A percentile compares a stretch with the other conserved stretches of the same genome.
Conservation (phyloP, 2,888 invertebrate genomes). For the Drosophila greeni region DNA sequence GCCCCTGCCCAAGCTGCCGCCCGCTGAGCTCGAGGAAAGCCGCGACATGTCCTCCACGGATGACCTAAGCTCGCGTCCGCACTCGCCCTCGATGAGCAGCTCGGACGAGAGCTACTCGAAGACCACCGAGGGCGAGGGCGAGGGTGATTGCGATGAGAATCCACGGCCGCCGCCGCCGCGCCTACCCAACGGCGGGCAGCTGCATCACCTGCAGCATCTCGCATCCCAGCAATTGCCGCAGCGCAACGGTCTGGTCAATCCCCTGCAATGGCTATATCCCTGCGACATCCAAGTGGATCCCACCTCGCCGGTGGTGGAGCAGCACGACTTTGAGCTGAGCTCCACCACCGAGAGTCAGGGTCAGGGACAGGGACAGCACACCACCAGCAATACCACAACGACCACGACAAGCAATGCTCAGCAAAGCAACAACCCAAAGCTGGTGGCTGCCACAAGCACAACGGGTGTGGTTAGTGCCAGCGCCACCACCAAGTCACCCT, state of each 20-base stretch:
- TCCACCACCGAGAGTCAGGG: constrained; percentile 80
- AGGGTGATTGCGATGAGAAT: constrained; percentile 77
- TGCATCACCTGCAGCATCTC: constrained; percentile 19
- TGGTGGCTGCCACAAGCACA: constrained; percentile 22
- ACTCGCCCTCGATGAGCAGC: constrained; percentile 89
- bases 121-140: constrained; percentile 86
- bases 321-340: constrained; percentile 78
- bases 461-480: constrained; percentile 46
- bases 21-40: constrained; percentile 79
- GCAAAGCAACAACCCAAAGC: constrained; percentile 79
- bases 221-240: constrained; percentile 18
- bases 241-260: constrained; percentile 73
- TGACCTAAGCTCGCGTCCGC: constrained; percentile 88
- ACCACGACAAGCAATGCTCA: constrained; percentile 79
- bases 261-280: constrained; percentile 82
- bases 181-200: constrained; percentile 64
- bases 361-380: constrained; percentile 77
- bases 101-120: constrained; percentile 91
- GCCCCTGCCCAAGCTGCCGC: constrained; percentile 82
- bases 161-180: constrained; percentile 77
- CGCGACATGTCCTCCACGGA: constrained; percentile 86
- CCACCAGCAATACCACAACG: constrained; percentile 74
- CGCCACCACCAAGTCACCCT: constrained; percentile 82
- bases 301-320: constrained; percentile 76
- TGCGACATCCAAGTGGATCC: constrained; percentile 82